These are phyloP conservation scores for Schizopygopsis pylzovi DNA, from an alignment of 2,797 vertebrate genomes.

Conservation along the genomic window DNA sequence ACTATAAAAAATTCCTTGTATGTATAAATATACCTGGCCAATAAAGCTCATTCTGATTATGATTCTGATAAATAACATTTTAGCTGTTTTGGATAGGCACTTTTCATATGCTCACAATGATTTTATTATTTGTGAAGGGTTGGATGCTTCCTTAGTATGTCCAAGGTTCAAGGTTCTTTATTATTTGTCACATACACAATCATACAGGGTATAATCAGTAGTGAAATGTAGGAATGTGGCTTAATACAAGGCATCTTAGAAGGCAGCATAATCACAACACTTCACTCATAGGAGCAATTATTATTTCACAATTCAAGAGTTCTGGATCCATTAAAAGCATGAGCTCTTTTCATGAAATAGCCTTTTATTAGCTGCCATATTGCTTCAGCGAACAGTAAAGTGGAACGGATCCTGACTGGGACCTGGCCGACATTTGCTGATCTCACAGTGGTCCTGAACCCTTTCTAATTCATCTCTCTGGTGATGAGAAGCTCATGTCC, in stretches of 20 bases:
- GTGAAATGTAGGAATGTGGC: too few species aligned
- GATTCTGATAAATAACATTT: too few species aligned
- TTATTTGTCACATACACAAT: too few species aligned
- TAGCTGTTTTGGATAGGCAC: neutral
- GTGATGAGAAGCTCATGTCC: constrained; percentile 20
- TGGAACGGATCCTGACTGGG: constrained; percentile 12
- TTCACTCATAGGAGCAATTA: neutral
- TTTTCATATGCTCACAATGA: neutral
- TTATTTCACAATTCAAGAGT: constrained; percentile 3
- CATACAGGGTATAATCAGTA: too few species aligned
- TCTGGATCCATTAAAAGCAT: neutral
- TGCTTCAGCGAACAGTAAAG: constrained; percentile 6
- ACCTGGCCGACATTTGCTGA: neutral
- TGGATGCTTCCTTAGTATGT: neutral
- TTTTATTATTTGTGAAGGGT: neutral
- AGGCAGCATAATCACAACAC: constrained; percentile 13
- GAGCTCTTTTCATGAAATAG: constrained; percentile 22
- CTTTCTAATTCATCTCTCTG: constrained; percentile 23
- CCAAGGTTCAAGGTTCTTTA: too few species aligned
- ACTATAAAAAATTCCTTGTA: too few species aligned
- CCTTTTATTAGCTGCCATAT: constrained; percentile 41
- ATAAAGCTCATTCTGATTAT: too few species aligned
- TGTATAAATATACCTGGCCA: too few species aligned
- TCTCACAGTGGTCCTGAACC: constrained; percentile 18
- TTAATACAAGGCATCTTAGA: neutral